These are phyloP conservation scores for Perizoma affinitatum DNA, from an alignment of 2,888 invertebrate species.

Conservation along the genomic window DNA sequence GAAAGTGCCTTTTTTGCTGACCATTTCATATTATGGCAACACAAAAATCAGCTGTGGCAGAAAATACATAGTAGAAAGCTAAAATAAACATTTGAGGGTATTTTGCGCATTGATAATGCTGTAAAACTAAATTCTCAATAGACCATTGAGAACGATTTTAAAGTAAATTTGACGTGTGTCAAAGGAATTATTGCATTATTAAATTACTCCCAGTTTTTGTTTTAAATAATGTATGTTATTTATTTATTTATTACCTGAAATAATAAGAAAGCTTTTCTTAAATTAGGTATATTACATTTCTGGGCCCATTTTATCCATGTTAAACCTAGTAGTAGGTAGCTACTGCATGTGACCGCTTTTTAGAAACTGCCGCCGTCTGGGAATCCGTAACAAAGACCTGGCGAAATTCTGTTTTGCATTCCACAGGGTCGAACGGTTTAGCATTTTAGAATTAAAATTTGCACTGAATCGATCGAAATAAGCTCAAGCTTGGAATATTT, in stretches of 20 bases:
- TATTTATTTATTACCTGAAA: no score
- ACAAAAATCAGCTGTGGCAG: no score
- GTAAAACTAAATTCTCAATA: no score
- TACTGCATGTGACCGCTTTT: slow-evolving; percentile 76
- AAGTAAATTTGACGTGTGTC: no score
- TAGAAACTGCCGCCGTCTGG: slow-evolving; percentile 78
- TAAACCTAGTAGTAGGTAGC: slow-evolving; percentile 66
- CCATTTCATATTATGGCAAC: no score
- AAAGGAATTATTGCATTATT: no score
- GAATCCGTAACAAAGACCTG: slow-evolving; percentile 80
- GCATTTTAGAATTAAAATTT: slow-evolving; percentile 61
- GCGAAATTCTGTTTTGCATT: slow-evolving; percentile 80
- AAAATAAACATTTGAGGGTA: no score
- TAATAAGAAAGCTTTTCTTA: not conserved
- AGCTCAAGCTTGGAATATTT: not conserved
- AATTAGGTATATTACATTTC: not conserved
- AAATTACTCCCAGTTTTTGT: no score
- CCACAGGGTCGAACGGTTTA: slow-evolving; percentile 65
- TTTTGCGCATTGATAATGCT: no score
- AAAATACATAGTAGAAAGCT: no score
- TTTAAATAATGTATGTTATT: no score
- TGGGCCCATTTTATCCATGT: not conserved
- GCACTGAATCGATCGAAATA: slow-evolving; percentile 58
- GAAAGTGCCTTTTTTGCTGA: not conserved
- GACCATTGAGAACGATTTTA: no score